Evolutionary conservation across 2,888 invertebrate species (phyloP).

Genomic region (Cephonodes hylas): DNA sequence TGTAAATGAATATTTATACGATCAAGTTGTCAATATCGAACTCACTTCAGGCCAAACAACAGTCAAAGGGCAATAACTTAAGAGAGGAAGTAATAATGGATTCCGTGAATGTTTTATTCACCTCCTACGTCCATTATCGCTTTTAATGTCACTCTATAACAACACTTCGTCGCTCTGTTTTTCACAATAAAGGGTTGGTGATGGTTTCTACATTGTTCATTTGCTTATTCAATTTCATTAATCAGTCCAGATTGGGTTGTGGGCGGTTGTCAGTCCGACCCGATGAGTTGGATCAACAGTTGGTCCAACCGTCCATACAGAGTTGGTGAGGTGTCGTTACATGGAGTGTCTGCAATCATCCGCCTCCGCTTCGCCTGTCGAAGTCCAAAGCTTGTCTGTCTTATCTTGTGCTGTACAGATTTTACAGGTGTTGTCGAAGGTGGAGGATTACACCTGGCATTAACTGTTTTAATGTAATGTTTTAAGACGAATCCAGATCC

Average conservation of each 20-base stretch:
- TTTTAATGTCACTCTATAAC: background rate
- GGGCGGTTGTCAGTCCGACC: background rate
- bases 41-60: conserved; percentile 9
- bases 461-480: conserved; percentile 19
- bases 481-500: background rate
- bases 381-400: conserved; percentile 30
- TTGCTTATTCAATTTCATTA: conserved; percentile 6
- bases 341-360: conserved; percentile 24
- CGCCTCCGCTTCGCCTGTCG: conserved; percentile 38
- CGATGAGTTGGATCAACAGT: background rate
- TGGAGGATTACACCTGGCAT: conserved; percentile 22
- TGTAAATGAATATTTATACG: background rate
- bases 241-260: background rate
- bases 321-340: conserved; percentile 19
- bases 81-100: background rate
- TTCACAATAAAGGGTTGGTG: conserved; percentile 14
- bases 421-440: conserved; percentile 33
- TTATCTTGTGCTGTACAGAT: conserved; percentile 30
- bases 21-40: background rate
- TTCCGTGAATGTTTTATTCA: background rate
- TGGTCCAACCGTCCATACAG: background rate
- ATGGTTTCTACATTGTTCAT: conserved; percentile 19
- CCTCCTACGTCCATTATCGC: background rate
- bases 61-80: conserved; percentile 5
- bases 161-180: conserved; percentile 8